Evolutionary conservation across 2,888 invertebrate genomes (phyloP).

Genomic region (Eudemis profundana): DNA sequence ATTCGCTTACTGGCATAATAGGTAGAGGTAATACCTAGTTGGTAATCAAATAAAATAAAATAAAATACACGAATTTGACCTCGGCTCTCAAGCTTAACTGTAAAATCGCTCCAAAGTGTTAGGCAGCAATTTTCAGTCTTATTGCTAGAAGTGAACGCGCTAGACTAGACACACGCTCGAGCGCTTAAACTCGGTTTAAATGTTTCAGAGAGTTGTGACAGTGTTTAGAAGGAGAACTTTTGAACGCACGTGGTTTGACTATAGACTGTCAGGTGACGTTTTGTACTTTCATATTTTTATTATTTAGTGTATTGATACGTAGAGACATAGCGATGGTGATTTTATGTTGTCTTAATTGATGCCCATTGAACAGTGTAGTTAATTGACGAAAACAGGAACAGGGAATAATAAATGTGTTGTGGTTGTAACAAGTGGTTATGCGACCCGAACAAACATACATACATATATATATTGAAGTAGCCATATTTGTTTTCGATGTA

Average conservation of each 20-base stretch:
- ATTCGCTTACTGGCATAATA: too few species aligned
- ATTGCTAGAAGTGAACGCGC: constrained; percentile 16
- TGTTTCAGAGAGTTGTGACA: constrained; percentile 68
- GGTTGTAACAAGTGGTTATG: too few species aligned
- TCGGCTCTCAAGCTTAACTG: constrained; percentile 10
- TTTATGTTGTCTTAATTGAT: background rate
- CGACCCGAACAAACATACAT: too few species aligned
- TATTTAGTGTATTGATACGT: background rate
- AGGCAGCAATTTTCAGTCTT: constrained; percentile 51
- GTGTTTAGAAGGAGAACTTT: constrained; percentile 68
- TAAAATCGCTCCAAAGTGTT: constrained; percentile 16
- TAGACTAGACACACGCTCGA: constrained; percentile 44
- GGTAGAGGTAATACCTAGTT: background rate
- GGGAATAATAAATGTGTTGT: too few species aligned
- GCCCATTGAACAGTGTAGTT: background rate
- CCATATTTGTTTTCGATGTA: too few species aligned
- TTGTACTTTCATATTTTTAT: too few species aligned
- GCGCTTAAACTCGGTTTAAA: constrained; percentile 61
- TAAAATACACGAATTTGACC: constrained; percentile 5
- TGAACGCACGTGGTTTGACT: constrained; percentile 62
- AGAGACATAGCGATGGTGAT: background rate
- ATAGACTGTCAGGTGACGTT: constrained; percentile 62
- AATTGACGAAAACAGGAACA: background rate
- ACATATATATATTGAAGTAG: too few species aligned
- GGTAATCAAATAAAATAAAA: constrained; percentile 6